These are phyloP conservation scores for Ridgeia piscesae DNA, from an alignment of 1,140 invertebrate genomes.

Conservation along the genomic window DNA sequence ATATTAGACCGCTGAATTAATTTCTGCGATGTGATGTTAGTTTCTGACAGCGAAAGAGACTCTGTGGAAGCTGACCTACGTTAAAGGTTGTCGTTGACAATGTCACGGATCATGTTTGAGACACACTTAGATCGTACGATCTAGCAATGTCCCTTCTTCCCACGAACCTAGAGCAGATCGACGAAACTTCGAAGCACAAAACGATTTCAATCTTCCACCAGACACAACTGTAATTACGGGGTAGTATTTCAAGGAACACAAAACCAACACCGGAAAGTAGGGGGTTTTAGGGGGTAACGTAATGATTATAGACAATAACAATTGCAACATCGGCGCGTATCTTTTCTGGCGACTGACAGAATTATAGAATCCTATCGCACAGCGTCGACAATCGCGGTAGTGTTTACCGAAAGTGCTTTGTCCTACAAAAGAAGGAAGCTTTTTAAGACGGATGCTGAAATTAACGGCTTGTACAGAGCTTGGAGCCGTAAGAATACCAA, in stretches of 20 bases:
- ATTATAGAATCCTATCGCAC: neutral
- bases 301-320: neutral
- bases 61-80: neutral
- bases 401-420: neutral
- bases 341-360: neutral
- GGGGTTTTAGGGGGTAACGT: neutral
- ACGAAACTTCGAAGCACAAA: neutral
- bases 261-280: neutral
- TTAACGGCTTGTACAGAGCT: neutral
- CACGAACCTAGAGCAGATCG: neutral
- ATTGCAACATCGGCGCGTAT: neutral
- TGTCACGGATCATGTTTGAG: neutral
- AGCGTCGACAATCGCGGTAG: neutral
- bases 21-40: neutral
- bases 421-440: neutral
- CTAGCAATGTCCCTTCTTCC: neutral
- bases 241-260: neutral
- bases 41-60: neutral
- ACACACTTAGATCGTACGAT: neutral
- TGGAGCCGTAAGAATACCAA: neutral
- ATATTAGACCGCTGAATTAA: neutral
- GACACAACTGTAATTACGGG: neutral
- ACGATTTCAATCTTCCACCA: neutral
- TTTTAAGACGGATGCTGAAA: neutral
- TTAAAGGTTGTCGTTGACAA: neutral